Conservation (phyloP, 2,888 invertebrate species). For the Metellina segmentata region DNA sequence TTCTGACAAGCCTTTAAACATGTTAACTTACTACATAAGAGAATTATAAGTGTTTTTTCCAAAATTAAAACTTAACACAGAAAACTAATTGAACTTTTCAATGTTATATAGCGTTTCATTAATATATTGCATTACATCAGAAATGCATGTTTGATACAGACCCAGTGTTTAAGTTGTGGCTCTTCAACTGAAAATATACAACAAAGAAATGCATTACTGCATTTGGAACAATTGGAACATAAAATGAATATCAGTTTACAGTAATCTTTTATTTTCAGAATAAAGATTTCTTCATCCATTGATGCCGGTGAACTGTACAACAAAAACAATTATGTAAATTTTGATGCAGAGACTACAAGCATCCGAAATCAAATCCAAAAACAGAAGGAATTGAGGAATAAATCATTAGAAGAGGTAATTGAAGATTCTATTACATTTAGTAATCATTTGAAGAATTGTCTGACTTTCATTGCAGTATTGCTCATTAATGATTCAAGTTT, state of each 20-base stretch:
- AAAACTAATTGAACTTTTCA: no score
- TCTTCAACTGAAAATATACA: not conserved
- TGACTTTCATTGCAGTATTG: no score
- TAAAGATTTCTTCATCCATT: constrained; percentile 41
- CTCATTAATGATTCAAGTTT: no score
- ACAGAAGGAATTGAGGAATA: constrained; percentile 42
- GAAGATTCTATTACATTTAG: not conserved
- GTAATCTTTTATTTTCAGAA: constrained; percentile 19
- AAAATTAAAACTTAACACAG: no score
- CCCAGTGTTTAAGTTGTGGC: not conserved
- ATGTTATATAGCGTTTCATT: no score
- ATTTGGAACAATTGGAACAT: not conserved
- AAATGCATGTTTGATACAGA: no score
- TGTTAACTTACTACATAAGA: no score
- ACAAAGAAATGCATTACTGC: not conserved
- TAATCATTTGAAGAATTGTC: no score
- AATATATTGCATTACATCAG: no score
- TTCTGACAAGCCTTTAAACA: no score
- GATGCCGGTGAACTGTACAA: constrained; percentile 36
- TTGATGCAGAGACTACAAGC: not conserved
- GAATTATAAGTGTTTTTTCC: no score
- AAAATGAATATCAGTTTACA: no score
- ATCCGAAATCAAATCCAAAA: constrained; percentile 3
- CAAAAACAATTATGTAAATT: constrained; percentile 47
- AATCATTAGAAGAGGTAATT: constrained; percentile 41